Conservation (phyloP, 2,113 vertebrate genomes). For the Gulo gulo region DNA sequence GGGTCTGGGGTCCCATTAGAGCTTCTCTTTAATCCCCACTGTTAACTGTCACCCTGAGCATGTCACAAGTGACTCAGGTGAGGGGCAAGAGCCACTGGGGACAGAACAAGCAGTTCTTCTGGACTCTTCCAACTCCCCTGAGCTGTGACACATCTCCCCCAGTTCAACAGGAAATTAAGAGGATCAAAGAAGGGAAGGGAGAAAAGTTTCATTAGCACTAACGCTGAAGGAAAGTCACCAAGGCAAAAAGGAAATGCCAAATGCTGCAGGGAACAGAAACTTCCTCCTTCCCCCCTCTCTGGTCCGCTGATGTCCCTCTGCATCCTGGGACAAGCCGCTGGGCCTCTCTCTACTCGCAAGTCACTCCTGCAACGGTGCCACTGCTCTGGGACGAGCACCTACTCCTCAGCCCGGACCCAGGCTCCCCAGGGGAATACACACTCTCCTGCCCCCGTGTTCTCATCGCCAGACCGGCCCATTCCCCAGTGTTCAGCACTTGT, state of each 20-base stretch:
- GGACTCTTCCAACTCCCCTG: background rate
- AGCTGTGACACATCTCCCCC: background rate
- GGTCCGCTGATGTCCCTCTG: background rate
- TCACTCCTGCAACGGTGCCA: rapidly evolving
- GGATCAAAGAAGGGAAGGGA: background rate
- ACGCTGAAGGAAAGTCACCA: background rate
- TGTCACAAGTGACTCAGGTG: background rate
- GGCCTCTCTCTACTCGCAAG: background rate
- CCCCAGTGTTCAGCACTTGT: rapidly evolving
- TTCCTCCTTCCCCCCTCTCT: background rate
- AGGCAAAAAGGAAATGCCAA: background rate
- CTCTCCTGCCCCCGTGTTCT: background rate
- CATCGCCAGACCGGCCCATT: rapidly evolving
- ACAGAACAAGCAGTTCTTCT: background rate
- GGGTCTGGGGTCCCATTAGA: background rate
- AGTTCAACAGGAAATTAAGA: background rate
- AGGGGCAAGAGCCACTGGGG: background rate
- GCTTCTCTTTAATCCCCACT: background rate
- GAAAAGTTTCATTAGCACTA: background rate
- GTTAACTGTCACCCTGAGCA: background rate
- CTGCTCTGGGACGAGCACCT: rapidly evolving
- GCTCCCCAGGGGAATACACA: background rate
- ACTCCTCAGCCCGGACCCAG: rapidly evolving
- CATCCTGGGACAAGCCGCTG: background rate
- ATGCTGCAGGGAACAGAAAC: background rate